Conservation (phyloP, 2,113 vertebrate species). For the Dasypus novemcinctus region DNA sequence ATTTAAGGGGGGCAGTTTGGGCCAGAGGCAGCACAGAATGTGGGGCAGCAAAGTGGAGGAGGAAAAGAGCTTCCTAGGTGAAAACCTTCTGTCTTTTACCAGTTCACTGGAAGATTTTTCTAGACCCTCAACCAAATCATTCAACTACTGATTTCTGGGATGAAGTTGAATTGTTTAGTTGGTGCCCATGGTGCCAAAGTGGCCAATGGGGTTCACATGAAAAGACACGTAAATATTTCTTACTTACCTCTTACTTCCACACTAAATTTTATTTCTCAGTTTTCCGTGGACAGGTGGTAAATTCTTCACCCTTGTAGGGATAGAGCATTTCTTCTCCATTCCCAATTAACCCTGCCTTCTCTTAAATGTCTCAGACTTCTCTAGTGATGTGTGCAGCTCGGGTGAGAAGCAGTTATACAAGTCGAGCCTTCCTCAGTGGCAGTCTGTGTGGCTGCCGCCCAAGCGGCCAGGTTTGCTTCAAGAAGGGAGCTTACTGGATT, state of each 20-base stretch:
- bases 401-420: background rate
- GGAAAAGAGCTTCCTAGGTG: background rate
- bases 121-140: background rate
- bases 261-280: background rate
- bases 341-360: background rate
- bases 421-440: background rate
- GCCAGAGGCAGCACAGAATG: background rate
- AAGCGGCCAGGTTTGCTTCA: background rate
- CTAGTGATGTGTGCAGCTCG: background rate
- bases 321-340: background rate
- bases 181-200: background rate
- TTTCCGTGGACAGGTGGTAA: background rate
- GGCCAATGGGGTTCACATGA: background rate
- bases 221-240: background rate
- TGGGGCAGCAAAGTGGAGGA: background rate
- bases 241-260: background rate
- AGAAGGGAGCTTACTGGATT: background rate
- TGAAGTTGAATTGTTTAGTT: background rate
- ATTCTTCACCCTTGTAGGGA: background rate
- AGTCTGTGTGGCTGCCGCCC: background rate
- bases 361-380: background rate
- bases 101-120: background rate
- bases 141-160: background rate
- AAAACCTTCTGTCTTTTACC: background rate
- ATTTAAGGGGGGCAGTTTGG: background rate